A percentile compares a stretch with the other conserved stretches of the same genome.
Evolutionary conservation across 2,113 vertebrate species (phyloP).

Genomic region (Bagarius yarrelli): DNA sequence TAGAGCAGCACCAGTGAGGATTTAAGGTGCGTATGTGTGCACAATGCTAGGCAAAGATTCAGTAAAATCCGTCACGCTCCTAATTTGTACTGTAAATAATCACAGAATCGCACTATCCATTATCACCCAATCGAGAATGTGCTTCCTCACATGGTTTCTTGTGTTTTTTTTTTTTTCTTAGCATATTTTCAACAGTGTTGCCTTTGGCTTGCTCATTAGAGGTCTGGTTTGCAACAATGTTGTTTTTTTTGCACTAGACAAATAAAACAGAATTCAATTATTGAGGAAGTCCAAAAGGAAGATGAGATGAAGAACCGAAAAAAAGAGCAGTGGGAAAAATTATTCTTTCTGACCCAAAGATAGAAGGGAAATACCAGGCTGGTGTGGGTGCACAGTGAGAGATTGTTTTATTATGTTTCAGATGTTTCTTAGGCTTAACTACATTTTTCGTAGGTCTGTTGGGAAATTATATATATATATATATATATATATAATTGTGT

Average conservation of each 20-base stretch:
- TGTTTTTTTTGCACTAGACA: slow-evolving; percentile 8
- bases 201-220: slow-evolving; percentile 25
- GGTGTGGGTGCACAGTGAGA: background rate
- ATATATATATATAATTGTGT: too few species aligned
- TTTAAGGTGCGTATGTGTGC: background rate
- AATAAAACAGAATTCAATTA: slow-evolving; percentile 12
- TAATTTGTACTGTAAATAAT: background rate
- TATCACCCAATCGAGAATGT: slow-evolving; percentile 1
- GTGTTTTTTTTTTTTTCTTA: background rate
- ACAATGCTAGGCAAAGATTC: background rate
- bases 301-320: background rate
- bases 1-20: background rate
- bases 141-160: background rate
- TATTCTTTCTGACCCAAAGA: slow-evolving; percentile 12
- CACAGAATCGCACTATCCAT: slow-evolving; percentile 11
- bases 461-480: slow-evolving; percentile 19
- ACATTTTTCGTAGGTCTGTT: background rate
- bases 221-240: slow-evolving; percentile 4
- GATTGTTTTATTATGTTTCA: background rate
- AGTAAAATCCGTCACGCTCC: background rate
- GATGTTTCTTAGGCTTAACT: background rate
- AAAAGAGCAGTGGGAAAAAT: background rate
- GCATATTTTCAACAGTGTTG: background rate
- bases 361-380: background rate
- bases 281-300: slow-evolving; percentile 14